Evolutionary conservation across 2,797 vertebrate genomes (phyloP), one percentile per base, ranked within the genome.

Genomic region (Myotis myotis): DNA sequence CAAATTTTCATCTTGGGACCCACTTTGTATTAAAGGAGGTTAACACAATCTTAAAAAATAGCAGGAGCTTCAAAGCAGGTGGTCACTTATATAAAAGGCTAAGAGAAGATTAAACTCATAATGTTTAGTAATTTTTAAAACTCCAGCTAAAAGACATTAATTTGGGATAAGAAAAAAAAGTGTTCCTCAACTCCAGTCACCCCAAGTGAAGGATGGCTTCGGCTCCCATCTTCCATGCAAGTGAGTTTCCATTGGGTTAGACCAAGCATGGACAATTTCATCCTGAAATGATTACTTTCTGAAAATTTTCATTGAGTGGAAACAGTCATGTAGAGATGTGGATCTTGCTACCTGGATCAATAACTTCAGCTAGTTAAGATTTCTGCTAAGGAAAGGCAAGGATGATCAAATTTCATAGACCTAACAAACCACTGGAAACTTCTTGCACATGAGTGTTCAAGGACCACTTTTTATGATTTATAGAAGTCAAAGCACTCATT

Each of bases 381-480:
- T 93, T 68, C 64, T 94, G 91, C 93, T 93, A 96, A 95, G 81
- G 41, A 93, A 96, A 97, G 79, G 86, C 80, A 87, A 85, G 51
- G 74, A 72, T 87, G 74, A 68, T 97, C 84, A 76, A 74, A 87
- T 97, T 96, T 95, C 94, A 93, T 62, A 95, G 95, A 87, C 90
- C 53, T 85, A 93, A 93, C 7, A 85, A 96, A 93, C 83, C 53
- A 57, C 57, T 94, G 96, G 91, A 96, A 96, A 95, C 71, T 91
- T 93, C 76, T 80, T 90, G 71, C 55, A 88, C 13, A 8, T 75
- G 80, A 97, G 92, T 97, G 97, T 96, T 89, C 96, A 96, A 96
- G 87, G 95, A 95, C 97, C 89, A 94, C 95, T 96, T 96, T 96
- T 97, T 97, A 91, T 95, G 93, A 96, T 96, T 95, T 96, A 96